Evolutionary conservation across 2,113 vertebrate genomes (phyloP), one percentile per base, ranked within the genome.

Genomic region (Otolemur garnettii): DNA sequence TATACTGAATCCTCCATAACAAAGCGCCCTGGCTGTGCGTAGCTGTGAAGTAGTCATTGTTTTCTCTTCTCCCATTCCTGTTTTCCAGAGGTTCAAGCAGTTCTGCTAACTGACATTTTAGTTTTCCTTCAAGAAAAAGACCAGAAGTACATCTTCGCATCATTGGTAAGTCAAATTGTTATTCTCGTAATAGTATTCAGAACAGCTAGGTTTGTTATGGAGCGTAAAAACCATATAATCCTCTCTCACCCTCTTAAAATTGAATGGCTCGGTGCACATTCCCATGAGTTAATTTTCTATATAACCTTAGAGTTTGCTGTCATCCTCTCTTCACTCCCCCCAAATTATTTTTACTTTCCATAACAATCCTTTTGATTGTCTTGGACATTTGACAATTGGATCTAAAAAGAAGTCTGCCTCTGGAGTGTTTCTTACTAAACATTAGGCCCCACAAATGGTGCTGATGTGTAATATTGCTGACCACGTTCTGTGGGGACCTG

Each of bases 101-200:
- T 99, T 90, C 99, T 99, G 7, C 99, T 99, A 45, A 99, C 99
- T 30, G 99, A 99, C 33, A 97, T 99, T 89, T 98, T 99, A 2
- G 96, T 99, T 80, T 99, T 99, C 98, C 99, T 99, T 90, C 99
- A 99, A 97, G 99, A 99, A 97, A 99, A 99, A 96, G 99, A 99
- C 97, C 99, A 99, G 98, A 99, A 99, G 96, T 99, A 99, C 12
- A 96, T 99, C 88, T 99, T 99, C 83, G 99, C 99, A 19, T 99
- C 99, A 96, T 97, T 99, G 99, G 99, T 99, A 99, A 97, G 99
- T 42, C 11, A 22, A 72, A 3, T 15, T 57, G 8, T 87, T 53
- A 2, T 12, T 96, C 92, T 90, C 69, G 64, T 28, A 55, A 35
- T 30, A 13, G 14, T 38, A 7, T 50, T 57, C 19, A 53, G 1